Evolutionary conservation across 2,888 invertebrate species (phyloP).

Genomic region (Xestia ashworthii): DNA sequence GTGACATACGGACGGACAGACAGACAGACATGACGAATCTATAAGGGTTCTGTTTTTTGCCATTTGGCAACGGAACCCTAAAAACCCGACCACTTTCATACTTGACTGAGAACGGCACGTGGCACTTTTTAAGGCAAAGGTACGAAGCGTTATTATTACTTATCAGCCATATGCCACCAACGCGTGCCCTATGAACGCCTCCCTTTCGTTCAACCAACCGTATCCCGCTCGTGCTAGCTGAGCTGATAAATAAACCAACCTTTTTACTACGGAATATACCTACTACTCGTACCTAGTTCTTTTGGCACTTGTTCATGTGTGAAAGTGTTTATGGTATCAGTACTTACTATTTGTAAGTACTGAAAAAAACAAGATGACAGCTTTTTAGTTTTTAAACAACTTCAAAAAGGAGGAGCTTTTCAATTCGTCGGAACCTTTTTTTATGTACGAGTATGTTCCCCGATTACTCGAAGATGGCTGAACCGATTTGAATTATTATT

Average conservation of each 20-base stretch:
- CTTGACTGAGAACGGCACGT: conserved; percentile 79
- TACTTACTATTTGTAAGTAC: too few species aligned
- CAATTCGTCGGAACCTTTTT: too few species aligned
- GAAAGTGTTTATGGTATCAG: neutral
- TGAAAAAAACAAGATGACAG: neutral
- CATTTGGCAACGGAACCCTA: too few species aligned
- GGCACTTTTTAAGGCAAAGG: conserved; percentile 76
- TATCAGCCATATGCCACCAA: conserved; percentile 86
- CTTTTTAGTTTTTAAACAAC: conserved; percentile 20
- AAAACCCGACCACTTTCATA: conserved; percentile 38
- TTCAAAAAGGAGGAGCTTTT: too few species aligned
- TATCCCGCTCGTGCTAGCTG: conserved; percentile 62
- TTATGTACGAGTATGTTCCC: too few species aligned
- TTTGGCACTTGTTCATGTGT: neutral
- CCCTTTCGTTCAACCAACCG: conserved; percentile 74
- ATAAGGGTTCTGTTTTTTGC: too few species aligned
- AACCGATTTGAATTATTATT: too few species aligned
- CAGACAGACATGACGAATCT: too few species aligned
- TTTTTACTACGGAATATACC: conserved; percentile 5
- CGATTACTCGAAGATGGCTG: too few species aligned
- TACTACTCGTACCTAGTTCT: too few species aligned
- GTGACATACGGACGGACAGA: too few species aligned
- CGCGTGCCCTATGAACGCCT: conserved; percentile 80
- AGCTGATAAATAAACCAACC: conserved; percentile 22
- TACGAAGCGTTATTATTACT: conserved; percentile 72